phyloP scores from a whole-genome alignment of 1,140 invertebrate species.

The Augochlora pura region DNA sequence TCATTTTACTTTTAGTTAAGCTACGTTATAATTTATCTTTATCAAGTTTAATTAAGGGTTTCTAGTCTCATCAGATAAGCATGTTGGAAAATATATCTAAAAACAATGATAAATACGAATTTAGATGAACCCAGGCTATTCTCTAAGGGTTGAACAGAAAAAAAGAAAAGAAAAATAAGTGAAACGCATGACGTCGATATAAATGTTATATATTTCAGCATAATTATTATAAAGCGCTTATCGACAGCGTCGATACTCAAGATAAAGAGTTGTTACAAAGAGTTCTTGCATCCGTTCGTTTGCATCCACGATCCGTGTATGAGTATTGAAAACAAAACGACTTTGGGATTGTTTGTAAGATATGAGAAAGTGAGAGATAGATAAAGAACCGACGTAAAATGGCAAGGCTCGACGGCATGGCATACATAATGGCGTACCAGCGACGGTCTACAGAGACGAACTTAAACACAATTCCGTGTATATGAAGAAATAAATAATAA shows the following conservation, averaged over 20 bases:
- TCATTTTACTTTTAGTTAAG: too few species aligned
- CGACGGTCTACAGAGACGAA: constrained; percentile 55
- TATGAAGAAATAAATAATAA: constrained; percentile 74
- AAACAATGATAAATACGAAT: too few species aligned
- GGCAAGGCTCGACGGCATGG: constrained; percentile 74
- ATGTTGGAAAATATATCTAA: too few species aligned
- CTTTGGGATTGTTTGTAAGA: constrained; percentile 63
- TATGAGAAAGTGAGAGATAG: background rate
- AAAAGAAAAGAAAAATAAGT: constrained; percentile 21
- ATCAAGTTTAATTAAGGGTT: too few species aligned
- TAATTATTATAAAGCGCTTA: constrained; percentile 71
- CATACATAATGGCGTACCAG: constrained; percentile 60
- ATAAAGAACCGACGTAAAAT: constrained; percentile 60
- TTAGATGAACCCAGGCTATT: too few species aligned
- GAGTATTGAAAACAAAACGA: constrained; percentile 72
- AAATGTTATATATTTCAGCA: constrained; percentile 74
- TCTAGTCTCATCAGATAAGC: too few species aligned
- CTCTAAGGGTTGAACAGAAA: too few species aligned
- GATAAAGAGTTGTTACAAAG: constrained; percentile 63
- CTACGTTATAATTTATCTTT: too few species aligned
- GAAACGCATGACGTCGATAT: constrained; percentile 58
- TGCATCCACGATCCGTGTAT: constrained; percentile 56
- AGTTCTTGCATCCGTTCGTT: constrained; percentile 39
- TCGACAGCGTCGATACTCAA: constrained; percentile 54
- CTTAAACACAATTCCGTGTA: constrained; percentile 51